Base-by-base conservation (phyloP, 2,888 invertebrate species). In the Agrenia bidenticulata region DNA sequence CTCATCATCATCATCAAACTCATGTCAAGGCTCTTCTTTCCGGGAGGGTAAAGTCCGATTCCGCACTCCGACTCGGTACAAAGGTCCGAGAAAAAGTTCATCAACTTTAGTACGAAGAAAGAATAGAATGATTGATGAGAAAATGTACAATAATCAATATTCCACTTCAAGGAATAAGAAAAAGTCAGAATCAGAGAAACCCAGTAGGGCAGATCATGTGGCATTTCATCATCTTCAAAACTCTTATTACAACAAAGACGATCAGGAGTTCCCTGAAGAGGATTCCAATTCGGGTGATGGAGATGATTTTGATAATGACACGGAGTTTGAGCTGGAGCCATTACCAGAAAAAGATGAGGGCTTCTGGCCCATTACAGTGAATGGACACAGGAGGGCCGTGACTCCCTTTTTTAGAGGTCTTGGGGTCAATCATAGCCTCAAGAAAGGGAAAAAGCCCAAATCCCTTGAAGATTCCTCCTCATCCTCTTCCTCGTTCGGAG, bases 251-350 rank as follows among this genome's bases (percentile, higher is more conserved):
- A 32, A 32, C 32, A 32, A 32, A 32, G 32, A 11, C 5, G 32
- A 32, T 32, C 32, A 32, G 15, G 5, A 55, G 17, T 17, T n/a
- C n/a, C n/a, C n/a, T 17, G n/a, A 55, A 37, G 55, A 55, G 13
- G 55, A 55, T n/a, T 15, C 15, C 21, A 32, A 24, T 13, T 55
- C 4, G 51, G 15, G 15, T 5, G 26, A 51, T 55, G 32, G 9
- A 9, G 55, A 37, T 24, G 37, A 37, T 37, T 21, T n/a, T 5
- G 32, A 57, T 26, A 63, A 64, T 53, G 70, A 70, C 59, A 71
- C 67, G 2, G 70, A 73, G 11, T 70, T 70, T 54, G 67, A 73
- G 50, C 45, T 73, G 54, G 70, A 69, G 39, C 70, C 73, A 11
- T 32, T 73, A 26, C 70, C 70, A 32, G 73, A 73, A 50, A 66